These are phyloP conservation scores for Silurus lanzhouensis DNA, from an alignment of 2,797 vertebrate genomes.

Conservation along the genomic window DNA sequence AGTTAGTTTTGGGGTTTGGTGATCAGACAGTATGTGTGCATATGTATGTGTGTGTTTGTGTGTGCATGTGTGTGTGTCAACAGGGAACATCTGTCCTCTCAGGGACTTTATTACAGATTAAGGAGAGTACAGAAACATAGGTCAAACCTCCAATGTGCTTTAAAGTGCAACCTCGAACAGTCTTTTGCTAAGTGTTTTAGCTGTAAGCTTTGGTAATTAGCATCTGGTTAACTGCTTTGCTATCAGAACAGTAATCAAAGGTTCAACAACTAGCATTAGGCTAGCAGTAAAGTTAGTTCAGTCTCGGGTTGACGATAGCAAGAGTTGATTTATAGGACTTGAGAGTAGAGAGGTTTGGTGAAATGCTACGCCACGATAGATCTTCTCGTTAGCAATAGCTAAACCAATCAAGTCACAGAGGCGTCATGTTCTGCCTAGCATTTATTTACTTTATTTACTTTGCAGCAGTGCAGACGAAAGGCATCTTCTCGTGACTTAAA, in stretches of 20 bases:
- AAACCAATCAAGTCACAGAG: no score
- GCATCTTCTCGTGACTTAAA: no score
- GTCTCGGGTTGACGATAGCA: no score
- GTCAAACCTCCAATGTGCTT: no score
- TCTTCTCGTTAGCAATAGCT: no score
- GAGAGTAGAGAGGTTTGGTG: no score
- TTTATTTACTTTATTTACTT: no score
- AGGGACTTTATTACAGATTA: neutral
- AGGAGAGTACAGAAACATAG: neutral
- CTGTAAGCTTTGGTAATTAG: neutral
- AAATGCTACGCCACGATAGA: no score
- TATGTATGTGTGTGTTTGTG: neutral
- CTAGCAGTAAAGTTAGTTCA: neutral
- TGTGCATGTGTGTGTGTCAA: neutral
- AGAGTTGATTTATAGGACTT: no score
- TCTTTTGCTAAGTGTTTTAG: neutral
- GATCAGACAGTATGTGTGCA: neutral
- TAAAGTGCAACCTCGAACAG: neutral
- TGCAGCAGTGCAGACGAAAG: no score
- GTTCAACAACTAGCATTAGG: no score
- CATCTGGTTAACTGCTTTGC: neutral
- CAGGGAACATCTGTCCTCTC: neutral
- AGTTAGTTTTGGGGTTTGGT: neutral
- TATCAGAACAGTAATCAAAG: neutral
- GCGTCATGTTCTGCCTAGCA: no score